A percentile compares a stretch with the other conserved stretches of the same genome.
Evolutionary conservation across 2,797 vertebrate genomes (phyloP).

Genomic region (Argyrosomus regius): DNA sequence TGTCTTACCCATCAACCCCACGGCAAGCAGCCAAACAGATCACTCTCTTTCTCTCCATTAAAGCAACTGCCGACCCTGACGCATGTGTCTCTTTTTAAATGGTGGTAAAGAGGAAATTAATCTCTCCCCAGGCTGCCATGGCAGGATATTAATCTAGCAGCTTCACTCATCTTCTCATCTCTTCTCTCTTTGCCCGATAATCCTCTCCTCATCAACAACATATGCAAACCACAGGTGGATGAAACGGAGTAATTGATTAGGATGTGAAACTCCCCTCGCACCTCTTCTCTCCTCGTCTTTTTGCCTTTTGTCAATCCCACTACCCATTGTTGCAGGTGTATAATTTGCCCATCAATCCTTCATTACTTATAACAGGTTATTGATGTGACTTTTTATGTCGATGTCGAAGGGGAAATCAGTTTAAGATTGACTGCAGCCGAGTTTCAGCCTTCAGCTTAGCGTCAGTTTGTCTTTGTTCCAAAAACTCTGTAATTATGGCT

Average conservation of each 20-base stretch:
- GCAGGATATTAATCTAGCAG: slow-evolving; percentile 86
- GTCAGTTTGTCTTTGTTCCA: slow-evolving; percentile 14
- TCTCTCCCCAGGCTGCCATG: slow-evolving; percentile 74
- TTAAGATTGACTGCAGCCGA: slow-evolving; percentile 6
- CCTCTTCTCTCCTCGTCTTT: slow-evolving; percentile 29
- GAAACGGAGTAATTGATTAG: slow-evolving; percentile 61
- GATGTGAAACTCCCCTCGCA: slow-evolving; percentile 47
- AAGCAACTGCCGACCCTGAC: slow-evolving; percentile 42
- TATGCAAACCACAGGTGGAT: slow-evolving; percentile 76
- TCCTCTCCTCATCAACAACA: slow-evolving; percentile 76
- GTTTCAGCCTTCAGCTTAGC: slow-evolving; percentile 37
- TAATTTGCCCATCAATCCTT: slow-evolving; percentile 33
- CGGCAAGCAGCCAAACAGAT: slow-evolving; percentile 33
- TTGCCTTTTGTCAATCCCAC: slow-evolving; percentile 22
- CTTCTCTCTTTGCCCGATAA: slow-evolving; percentile 71
- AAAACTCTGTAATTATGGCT: slow-evolving; percentile 46
- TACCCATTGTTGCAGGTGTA: slow-evolving; percentile 29
- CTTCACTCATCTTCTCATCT: slow-evolving; percentile 77
- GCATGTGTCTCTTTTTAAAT: slow-evolving; percentile 67
- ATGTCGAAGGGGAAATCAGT: slow-evolving; percentile 31
- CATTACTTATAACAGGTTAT: slow-evolving; percentile 30
- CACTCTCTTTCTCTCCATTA: slow-evolving; percentile 55
- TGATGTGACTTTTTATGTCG: slow-evolving; percentile 27
- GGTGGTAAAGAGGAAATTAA: slow-evolving; percentile 83
- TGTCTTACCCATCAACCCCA: slow-evolving; percentile 47